Base-by-base conservation (phyloP, 2,113 vertebrate genomes). In the Gyps fulvus region DNA sequence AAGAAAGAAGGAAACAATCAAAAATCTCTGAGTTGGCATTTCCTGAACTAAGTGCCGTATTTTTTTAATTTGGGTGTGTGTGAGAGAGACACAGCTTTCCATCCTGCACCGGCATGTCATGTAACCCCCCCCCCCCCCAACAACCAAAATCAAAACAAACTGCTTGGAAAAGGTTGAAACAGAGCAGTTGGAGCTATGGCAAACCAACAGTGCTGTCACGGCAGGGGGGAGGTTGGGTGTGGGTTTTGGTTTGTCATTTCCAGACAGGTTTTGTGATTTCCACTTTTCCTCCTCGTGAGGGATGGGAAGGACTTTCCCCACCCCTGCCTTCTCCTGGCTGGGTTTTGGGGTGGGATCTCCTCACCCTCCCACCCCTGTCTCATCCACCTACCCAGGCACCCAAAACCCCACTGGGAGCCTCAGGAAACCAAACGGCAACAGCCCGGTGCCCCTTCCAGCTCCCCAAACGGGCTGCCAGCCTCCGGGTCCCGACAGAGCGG, bases 1-100 rank as follows among this genome's bases (percentile, higher is more conserved):
- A 40, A 73, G 13, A 77, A 73, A 70, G 76, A 50, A 91, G 69
- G 67, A 71, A 94, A 38, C 20, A 50, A 71, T 89, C 43, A 23
- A 49, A 84, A 50, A 23, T 50, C 74, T 69, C 63, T 10, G 47
- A 71, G 65, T 26, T 89, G 93, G 73, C 73, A 72, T 89, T 96
- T 95, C 93, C 91, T 87, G 69, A n/a, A 14, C 32, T 11, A 14
- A 87, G 65, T 74, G 70, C 70, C 0, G 0, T 71, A 23, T 84
- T 91, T 92, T 92, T 96, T 96, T 71, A 66, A 94, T 96, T 79
- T 84, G 69, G 26, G 80, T 76, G 74, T 78, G 94, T 96, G 81
- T 40, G 92, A 77, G 77, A 66, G 32, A 93, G 54, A 67, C 57
- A 12, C 1, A 32, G 47, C 38, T 79, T 92, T 76, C 58, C 71